A percentile compares a stretch with the other conserved stretches of the same genome.
phyloP scores from a whole-genome alignment of 1,140 invertebrate genomes.

The Ruditapes philippinarum region DNA sequence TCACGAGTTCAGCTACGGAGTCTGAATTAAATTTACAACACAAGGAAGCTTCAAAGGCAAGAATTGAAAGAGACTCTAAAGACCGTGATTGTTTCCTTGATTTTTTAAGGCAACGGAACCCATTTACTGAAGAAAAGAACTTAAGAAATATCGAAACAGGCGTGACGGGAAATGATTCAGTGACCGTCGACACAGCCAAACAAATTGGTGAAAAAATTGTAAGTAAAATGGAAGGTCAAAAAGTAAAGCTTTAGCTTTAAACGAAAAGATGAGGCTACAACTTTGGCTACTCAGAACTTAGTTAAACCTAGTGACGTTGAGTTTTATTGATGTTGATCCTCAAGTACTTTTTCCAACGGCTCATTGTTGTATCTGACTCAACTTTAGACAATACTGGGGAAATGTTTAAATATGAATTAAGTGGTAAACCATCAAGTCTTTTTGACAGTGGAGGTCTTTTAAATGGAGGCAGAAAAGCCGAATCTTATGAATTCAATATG shows the following conservation, averaged over 20 bases:
- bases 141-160: slow-evolving; percentile 68
- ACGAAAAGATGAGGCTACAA: slow-evolving; percentile 61
- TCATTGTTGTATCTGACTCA: slow-evolving; percentile 14
- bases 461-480: slow-evolving; percentile 59
- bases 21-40: slow-evolving; percentile 57
- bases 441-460: slow-evolving; percentile 68
- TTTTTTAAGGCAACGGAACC: slow-evolving; percentile 48
- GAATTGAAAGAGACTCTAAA: slow-evolving; percentile 52
- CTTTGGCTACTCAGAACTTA: slow-evolving; percentile 44
- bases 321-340: slow-evolving; percentile 63
- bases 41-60: slow-evolving; percentile 39
- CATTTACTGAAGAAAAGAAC: slow-evolving; percentile 45
- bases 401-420: slow-evolving; percentile 69
- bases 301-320: slow-evolving; percentile 42
- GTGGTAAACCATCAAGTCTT: slow-evolving; percentile 54
- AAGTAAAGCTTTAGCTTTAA: slow-evolving; percentile 64
- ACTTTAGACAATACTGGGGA: slow-evolving; percentile 18
- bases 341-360: slow-evolving; percentile 72
- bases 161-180: slow-evolving; percentile 19
- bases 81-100: slow-evolving; percentile 7
- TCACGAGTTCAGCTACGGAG: neutral
- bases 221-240: slow-evolving; percentile 57
- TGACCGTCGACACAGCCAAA: slow-evolving; percentile 63
- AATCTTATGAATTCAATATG: slow-evolving; percentile 67
- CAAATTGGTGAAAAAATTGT: slow-evolving; percentile 62